Conservation (phyloP, 2,797 vertebrate species). For the Micromesistius poutassou region DNA sequence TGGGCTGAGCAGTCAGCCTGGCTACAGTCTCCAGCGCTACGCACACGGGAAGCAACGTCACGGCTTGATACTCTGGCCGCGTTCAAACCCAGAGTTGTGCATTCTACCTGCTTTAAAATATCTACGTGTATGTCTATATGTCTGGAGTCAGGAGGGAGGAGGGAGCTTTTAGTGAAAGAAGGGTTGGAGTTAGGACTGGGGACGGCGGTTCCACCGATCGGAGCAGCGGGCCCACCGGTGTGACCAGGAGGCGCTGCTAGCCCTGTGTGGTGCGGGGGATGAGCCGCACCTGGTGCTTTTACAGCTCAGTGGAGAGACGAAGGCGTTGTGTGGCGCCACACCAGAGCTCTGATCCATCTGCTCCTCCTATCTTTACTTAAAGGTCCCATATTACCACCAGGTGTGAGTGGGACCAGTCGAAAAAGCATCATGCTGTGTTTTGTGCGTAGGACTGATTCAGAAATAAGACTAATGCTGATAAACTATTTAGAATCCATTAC, state of each 20-base stretch:
- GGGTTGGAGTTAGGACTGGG: background rate
- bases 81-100: background rate
- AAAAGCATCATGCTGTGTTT: no score
- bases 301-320: background rate
- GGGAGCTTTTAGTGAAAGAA: background rate
- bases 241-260: background rate
- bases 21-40: background rate
- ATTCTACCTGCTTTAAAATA: background rate
- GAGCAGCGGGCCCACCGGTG: background rate
- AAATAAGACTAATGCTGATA: no score
- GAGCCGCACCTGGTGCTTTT: background rate
- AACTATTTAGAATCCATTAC: no score
- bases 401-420: no score
- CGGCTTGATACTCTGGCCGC: background rate
- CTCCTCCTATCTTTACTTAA: background rate
- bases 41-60: background rate
- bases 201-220: background rate
- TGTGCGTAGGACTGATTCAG: no score
- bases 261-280: background rate
- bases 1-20: background rate
- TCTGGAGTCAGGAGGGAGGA: background rate
- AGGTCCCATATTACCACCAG: no score
- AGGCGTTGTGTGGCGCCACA: background rate
- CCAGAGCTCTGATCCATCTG: background rate
- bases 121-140: background rate